A percentile compares a stretch with the other conserved stretches of the same genome.
Evolutionary conservation across 53 echinoderm and acorn worm genomes (phyloP).

Genomic region (Holothuria scabra): DNA sequence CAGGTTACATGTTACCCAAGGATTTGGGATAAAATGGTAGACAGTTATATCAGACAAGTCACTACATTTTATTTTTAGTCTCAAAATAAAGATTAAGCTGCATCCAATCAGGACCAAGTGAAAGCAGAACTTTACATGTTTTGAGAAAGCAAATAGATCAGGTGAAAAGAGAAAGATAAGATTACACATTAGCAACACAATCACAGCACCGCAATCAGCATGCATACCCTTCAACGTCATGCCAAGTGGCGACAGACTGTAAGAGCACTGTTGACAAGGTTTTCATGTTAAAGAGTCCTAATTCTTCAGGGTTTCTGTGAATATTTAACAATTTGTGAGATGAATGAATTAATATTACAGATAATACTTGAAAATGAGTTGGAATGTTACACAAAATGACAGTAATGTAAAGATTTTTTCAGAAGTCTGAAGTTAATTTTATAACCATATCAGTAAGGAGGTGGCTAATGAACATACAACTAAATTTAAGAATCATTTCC

Average conservation of each 20-base stretch:
- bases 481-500: no score
- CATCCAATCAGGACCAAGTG: no score
- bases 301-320: slow-evolving; percentile 75
- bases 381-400: background rate
- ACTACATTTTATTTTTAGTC: no score
- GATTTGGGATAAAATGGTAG: no score
- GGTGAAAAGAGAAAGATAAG: background rate
- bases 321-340: slow-evolving; percentile 14
- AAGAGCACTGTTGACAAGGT: slow-evolving; percentile 73
- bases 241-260: slow-evolving; percentile 87
- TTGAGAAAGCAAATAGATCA: background rate
- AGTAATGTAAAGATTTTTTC: background rate
- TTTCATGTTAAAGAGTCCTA: slow-evolving; percentile 83
- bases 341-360: slow-evolving; percentile 24
- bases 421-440: no score
- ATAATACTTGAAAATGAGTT: slow-evolving; percentile 8
- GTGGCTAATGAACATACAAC: no score
- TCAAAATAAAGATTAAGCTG: no score
- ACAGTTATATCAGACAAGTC: no score
- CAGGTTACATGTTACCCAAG: no score
- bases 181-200: background rate
- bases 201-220: slow-evolving; percentile 3
- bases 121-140: background rate
- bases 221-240: slow-evolving; percentile 94
- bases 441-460: no score